Conservation (phyloP, 1,140 invertebrate genomes). For the Procambarus virginalis region DNA sequence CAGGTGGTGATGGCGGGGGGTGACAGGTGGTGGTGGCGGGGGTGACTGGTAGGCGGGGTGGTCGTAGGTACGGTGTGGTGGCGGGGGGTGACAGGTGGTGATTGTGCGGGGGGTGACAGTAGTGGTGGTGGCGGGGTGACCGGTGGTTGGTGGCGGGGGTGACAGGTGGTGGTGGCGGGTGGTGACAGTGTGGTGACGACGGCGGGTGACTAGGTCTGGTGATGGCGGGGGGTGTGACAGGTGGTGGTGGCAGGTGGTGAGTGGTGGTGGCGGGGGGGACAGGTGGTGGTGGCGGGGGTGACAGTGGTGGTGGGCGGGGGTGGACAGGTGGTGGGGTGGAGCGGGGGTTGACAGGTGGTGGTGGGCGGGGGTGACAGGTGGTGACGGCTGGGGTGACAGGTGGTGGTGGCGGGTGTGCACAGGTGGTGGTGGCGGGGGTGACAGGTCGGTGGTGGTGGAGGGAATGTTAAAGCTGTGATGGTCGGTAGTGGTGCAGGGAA, state of each 20-base stretch:
- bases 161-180: too few species aligned
- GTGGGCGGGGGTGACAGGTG: not conserved
- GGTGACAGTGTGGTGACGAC: not conserved
- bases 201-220: not conserved
- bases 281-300: not conserved
- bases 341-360: not conserved
- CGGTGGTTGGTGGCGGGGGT: not conserved
- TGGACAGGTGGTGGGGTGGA: not conserved
- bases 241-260: not conserved
- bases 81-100: too few species aligned
- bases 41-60: not conserved
- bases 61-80: not conserved
- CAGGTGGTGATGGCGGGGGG: too few species aligned
- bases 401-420: too few species aligned
- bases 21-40: too few species aligned
- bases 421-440: too few species aligned
- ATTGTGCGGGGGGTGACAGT: too few species aligned
- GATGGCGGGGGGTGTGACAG: not conserved
- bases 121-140: not conserved
- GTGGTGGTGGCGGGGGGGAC: not conserved
- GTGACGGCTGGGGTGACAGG: too few species aligned
- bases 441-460: not conserved
- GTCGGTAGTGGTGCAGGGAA: too few species aligned
- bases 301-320: not conserved
- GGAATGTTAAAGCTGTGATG: not conserved